phyloP scores from a whole-genome alignment of 2,113 vertebrate species.

The Tenebrosternarchus preto region DNA sequence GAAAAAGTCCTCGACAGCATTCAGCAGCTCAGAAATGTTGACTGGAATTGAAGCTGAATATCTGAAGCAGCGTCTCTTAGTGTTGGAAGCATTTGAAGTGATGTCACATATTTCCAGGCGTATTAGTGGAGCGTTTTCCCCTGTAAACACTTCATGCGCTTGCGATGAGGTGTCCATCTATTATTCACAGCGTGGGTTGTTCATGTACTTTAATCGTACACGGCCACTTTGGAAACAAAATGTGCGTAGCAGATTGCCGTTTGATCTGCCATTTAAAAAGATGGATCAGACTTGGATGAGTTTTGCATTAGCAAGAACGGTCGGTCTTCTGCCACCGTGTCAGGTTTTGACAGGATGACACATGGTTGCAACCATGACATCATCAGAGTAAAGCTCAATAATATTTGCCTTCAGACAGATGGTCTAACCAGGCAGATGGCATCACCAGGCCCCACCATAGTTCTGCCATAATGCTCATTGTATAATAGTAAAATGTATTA shows the following conservation, averaged over 20 bases:
- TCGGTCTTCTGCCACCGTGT: constrained; percentile 17
- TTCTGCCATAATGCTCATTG: background rate
- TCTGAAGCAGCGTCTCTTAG: background rate
- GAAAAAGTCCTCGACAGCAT: background rate
- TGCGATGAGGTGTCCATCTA: constrained; percentile 18
- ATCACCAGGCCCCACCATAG: background rate
- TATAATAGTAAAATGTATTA: no score
- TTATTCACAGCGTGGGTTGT: constrained; percentile 39
- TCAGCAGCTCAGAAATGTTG: background rate
- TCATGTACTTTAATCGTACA: constrained; percentile 37
- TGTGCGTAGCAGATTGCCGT: constrained; percentile 34
- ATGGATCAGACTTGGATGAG: constrained; percentile 24
- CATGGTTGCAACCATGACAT: constrained; percentile 10
- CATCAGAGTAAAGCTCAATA: constrained; percentile 3
- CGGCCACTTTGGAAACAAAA: constrained; percentile 44
- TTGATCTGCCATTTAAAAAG: constrained; percentile 33
- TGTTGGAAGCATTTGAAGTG: background rate
- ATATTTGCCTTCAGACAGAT: constrained; percentile 7
- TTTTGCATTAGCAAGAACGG: constrained; percentile 27
- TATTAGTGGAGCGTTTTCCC: constrained; percentile 3
- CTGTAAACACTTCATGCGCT: constrained; percentile 20
- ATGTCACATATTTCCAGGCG: background rate
- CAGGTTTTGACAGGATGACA: background rate
- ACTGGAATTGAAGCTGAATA: background rate
- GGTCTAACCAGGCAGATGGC: background rate